phyloP scores from a whole-genome alignment of 1,140 invertebrate genomes.

The Drosophila trapezifrons region DNA sequence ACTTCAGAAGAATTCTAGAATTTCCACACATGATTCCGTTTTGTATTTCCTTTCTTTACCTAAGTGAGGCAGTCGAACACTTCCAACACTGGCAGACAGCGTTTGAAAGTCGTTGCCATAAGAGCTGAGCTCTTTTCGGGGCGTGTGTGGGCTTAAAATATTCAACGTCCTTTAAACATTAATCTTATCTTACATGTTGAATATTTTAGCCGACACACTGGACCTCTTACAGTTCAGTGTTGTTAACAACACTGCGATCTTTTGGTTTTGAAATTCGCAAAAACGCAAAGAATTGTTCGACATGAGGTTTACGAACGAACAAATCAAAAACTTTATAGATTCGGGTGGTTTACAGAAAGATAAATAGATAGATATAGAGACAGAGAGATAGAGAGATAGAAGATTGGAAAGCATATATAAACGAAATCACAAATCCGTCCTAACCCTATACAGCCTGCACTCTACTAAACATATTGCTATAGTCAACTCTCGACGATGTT shows the following conservation, averaged over 20 bases:
- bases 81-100: slow-evolving; percentile 29
- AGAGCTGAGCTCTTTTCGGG: slow-evolving; percentile 18
- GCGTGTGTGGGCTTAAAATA: slow-evolving; percentile 64
- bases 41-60: slow-evolving; percentile 24
- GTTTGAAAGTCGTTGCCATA: slow-evolving; percentile 12
- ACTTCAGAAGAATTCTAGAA: slow-evolving; percentile 66
- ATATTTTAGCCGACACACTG: slow-evolving; percentile 64
- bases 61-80: slow-evolving; percentile 5
- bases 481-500: slow-evolving; percentile 39
- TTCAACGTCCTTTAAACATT: slow-evolving; percentile 43
- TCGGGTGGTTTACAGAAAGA: slow-evolving; percentile 33
- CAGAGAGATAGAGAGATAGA: slow-evolving; percentile 34
- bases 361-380: slow-evolving; percentile 32
- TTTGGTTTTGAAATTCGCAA: slow-evolving; percentile 84
- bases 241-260: slow-evolving; percentile 42
- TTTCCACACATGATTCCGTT: slow-evolving; percentile 77
- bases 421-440: slow-evolving; percentile 50
- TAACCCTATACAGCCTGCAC: slow-evolving; percentile 23
- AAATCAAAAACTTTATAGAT: slow-evolving; percentile 58
- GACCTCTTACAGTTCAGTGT: slow-evolving; percentile 49
- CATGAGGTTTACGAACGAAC: slow-evolving; percentile 51
- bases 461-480: slow-evolving; percentile 31
- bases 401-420: slow-evolving; percentile 67
- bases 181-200: slow-evolving; percentile 28
- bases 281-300: slow-evolving; percentile 84